Evolutionary conservation across 2,113 vertebrate species (phyloP).

Genomic region (Pomatorhinus ruficollis): DNA sequence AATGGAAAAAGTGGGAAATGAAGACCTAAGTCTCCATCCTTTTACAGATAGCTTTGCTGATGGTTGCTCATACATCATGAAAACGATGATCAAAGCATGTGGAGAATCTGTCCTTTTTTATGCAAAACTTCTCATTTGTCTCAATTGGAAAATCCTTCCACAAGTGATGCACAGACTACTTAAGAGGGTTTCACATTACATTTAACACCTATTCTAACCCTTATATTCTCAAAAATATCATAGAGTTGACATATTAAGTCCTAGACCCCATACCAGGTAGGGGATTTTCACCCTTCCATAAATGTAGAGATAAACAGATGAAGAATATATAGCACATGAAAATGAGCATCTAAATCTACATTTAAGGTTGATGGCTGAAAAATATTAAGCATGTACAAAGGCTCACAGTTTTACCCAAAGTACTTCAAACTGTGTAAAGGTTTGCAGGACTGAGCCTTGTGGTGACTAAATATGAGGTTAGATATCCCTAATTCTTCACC

Average conservation of each 20-base stretch:
- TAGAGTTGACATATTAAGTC: background rate
- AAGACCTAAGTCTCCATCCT: background rate
- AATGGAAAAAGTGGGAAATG: background rate
- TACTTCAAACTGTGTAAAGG: background rate
- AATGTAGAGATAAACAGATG: background rate
- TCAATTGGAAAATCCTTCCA: background rate
- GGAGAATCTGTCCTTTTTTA: background rate
- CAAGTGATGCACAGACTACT: background rate
- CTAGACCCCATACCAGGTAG: background rate
- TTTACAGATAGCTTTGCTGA: background rate
- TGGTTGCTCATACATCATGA: background rate
- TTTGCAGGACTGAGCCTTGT: background rate
- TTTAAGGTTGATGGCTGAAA: background rate
- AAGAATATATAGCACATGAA: background rate
- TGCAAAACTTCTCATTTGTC: background rate
- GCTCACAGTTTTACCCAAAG: background rate
- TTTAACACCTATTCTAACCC: background rate
- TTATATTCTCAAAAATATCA: background rate
- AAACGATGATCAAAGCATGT: background rate
- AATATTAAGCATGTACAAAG: background rate
- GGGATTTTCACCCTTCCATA: background rate
- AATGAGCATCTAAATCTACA: background rate
- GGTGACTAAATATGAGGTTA: background rate
- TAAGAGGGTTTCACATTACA: background rate
- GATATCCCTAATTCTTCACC: background rate